Evolutionary conservation across 2,113 vertebrate species (phyloP).

Genomic region (Pipa parva): DNA sequence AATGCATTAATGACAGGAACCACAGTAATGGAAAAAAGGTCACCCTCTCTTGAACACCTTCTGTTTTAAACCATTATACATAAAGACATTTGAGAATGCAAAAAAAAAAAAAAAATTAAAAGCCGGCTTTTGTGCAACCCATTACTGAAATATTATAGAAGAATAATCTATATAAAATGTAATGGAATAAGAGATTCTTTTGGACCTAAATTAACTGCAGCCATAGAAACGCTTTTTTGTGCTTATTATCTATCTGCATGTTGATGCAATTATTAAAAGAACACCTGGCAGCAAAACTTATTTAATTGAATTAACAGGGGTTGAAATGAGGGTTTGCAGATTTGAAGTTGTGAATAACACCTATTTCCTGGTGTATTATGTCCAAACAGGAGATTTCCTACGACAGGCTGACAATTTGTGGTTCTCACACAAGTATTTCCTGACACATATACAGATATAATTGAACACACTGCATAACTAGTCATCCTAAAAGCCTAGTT

Average conservation of each 20-base stretch:
- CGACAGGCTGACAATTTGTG: constrained; percentile 14
- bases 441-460: constrained; percentile 1
- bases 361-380: constrained; percentile 21
- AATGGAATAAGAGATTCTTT: constrained; percentile 76
- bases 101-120: constrained; percentile 85
- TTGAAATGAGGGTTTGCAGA: constrained; percentile 31
- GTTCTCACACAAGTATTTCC: constrained; percentile 6
- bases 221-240: constrained; percentile 82
- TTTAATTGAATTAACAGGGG: constrained; percentile 83
- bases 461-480: neutral
- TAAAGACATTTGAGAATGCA: constrained; percentile 76
- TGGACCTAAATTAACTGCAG: constrained; percentile 82
- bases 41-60: constrained; percentile 77
- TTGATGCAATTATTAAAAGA: constrained; percentile 92
- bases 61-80: constrained; percentile 80
- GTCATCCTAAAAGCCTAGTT: too few species aligned
- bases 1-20: constrained; percentile 82
- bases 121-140: constrained; percentile 76
- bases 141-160: constrained; percentile 80
- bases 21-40: constrained; percentile 84
- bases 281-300: constrained; percentile 82
- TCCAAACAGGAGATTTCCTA: constrained; percentile 10
- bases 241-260: constrained; percentile 82
- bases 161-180: constrained; percentile 79
- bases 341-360: constrained; percentile 29